Evolutionary conservation across 2,797 vertebrate species (phyloP).

Genomic region (Enteromius radiatus): DNA sequence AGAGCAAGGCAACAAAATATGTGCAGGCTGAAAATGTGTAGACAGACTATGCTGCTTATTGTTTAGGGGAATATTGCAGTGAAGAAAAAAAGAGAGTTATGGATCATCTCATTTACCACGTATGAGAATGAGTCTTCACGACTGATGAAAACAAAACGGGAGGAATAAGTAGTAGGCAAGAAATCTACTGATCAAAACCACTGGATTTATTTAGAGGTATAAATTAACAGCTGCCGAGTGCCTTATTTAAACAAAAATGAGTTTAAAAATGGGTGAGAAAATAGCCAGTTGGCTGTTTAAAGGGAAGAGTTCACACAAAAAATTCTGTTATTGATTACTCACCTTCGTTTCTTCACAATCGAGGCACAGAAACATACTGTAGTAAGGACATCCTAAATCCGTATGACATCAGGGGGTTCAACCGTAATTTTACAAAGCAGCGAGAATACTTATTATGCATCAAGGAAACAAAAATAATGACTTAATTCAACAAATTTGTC

Average conservation of each 20-base stretch:
- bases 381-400: too few relatives aligned
- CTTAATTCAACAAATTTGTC: too few relatives aligned
- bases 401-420: too few relatives aligned
- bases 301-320: too few relatives aligned
- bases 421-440: too few relatives aligned
- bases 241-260: neutral
- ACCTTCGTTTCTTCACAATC: too few relatives aligned
- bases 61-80: slow-evolving; percentile 34
- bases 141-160: neutral
- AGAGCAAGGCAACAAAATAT: slow-evolving; percentile 28
- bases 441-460: too few relatives aligned
- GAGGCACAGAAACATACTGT: too few relatives aligned
- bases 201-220: neutral
- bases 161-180: neutral
- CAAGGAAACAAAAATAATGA: too few relatives aligned
- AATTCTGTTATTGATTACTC: too few relatives aligned
- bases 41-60: slow-evolving; percentile 19
- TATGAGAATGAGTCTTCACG: neutral
- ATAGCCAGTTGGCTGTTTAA: neutral
- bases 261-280: too few relatives aligned
- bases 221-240: neutral
- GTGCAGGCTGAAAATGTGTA: slow-evolving; percentile 34
- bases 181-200: neutral
- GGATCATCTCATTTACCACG: slow-evolving; percentile 26
- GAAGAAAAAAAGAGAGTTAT: slow-evolving; percentile 14